These are phyloP conservation scores for Oryzias curvinotus DNA, from an alignment of 2,113 vertebrate species.

Conservation along the genomic window DNA sequence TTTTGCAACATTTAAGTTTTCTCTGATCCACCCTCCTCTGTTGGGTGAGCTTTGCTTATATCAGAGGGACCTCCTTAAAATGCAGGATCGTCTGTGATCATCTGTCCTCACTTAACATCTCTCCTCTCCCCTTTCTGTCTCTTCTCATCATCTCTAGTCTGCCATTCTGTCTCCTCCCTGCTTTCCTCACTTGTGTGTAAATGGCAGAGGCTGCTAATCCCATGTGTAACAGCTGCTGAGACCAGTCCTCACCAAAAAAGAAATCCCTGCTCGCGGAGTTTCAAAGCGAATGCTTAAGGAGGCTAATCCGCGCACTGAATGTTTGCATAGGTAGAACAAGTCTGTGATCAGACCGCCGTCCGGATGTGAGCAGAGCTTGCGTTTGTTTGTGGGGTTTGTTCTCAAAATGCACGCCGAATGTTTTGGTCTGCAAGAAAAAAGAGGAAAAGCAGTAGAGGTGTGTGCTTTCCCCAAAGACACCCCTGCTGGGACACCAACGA, in stretches of 20 bases:
- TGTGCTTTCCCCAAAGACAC: conserved; percentile 45
- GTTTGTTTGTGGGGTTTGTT: conserved; percentile 20
- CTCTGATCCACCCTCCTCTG: no score
- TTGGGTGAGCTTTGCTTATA: no score
- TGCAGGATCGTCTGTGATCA: background rate
- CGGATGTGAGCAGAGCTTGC: conserved; percentile 25
- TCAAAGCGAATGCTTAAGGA: conserved; percentile 57
- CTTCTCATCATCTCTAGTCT: conserved; percentile 36
- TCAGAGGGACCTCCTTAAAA: background rate
- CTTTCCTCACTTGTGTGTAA: conserved; percentile 54
- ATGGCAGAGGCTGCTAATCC: conserved; percentile 69
- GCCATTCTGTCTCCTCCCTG: conserved; percentile 5
- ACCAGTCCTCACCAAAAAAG: conserved; percentile 66
- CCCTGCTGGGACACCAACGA: conserved; percentile 21
- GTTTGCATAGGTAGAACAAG: conserved; percentile 59
- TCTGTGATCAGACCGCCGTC: conserved; percentile 21
- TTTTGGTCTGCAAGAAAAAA: conserved; percentile 13
- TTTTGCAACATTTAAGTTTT: no score
- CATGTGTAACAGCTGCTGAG: conserved; percentile 64
- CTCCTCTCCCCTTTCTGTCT: conserved; percentile 37
- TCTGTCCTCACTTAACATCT: conserved; percentile 35
- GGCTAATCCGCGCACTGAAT: conserved; percentile 60
- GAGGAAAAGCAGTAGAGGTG: conserved; percentile 23
- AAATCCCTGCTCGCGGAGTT: conserved; percentile 55
- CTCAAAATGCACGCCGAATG: conserved; percentile 14